Conservation (phyloP, 2,888 invertebrate species). For the Nebria brevicollis region DNA sequence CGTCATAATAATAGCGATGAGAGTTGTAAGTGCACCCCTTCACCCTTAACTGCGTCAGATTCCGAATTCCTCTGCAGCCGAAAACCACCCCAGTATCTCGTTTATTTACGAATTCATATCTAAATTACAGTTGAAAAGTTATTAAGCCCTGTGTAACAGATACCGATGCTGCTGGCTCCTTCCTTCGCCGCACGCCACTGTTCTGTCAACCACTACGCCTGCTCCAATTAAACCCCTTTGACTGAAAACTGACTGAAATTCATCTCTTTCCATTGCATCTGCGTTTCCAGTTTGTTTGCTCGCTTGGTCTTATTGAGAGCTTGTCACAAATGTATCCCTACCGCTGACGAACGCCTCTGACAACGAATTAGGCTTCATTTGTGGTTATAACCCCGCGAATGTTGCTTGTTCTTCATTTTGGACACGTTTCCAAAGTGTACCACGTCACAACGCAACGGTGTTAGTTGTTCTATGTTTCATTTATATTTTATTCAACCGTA, state of each 20-base stretch:
- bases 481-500: neutral
- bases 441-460: neutral
- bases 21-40: no score
- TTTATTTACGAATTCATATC: constrained; percentile 45
- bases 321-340: neutral
- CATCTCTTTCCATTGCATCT: neutral
- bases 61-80: neutral
- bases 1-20: no score
- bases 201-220: constrained; percentile 16
- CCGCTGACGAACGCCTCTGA: constrained; percentile 19
- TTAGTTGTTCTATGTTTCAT: neutral
- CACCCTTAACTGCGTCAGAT: no score
- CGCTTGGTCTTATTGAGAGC: neutral
- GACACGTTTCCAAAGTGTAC: constrained; percentile 10
- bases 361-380: constrained; percentile 27
- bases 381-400: constrained; percentile 14
- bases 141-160: constrained; percentile 42
- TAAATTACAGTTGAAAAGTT: constrained; percentile 44
- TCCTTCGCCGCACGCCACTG: constrained; percentile 9
- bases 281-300: neutral
- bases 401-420: constrained; percentile 16
- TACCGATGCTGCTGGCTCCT: constrained; percentile 13
- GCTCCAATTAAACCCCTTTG: constrained; percentile 25
- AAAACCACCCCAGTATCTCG: constrained; percentile 22
- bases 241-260: neutral